Percentiles rank a stretch among this genome's conserved stretches.
Conservation (phyloP, 2,113 vertebrate genomes). For the Anhinga anhinga region DNA sequence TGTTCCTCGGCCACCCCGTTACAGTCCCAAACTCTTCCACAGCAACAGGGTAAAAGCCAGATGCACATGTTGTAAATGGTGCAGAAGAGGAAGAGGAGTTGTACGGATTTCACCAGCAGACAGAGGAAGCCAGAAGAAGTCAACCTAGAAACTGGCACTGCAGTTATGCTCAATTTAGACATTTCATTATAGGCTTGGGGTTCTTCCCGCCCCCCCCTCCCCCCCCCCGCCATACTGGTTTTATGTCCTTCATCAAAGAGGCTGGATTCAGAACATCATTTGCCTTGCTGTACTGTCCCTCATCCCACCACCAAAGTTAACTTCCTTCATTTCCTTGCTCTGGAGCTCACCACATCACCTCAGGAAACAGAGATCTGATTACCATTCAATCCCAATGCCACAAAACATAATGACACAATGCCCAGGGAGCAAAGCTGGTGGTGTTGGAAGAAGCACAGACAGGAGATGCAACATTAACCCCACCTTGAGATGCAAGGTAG, state of each 20-base stretch:
- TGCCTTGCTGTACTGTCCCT: not conserved
- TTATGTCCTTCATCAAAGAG: not conserved
- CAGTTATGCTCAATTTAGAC: not conserved
- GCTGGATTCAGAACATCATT: not conserved
- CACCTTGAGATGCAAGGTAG: not conserved
- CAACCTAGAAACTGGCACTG: not conserved
- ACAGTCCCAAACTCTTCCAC: not conserved
- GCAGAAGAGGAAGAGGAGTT: not conserved
- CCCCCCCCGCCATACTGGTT: no score
- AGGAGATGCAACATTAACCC: not conserved
- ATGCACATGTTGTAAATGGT: accelerated
- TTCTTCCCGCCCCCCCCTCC: not conserved
- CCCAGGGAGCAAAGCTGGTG: not conserved
- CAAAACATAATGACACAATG: not conserved
- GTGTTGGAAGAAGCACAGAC: not conserved
- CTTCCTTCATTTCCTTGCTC: not conserved
- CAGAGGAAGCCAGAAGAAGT: not conserved
- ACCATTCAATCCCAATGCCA: not conserved
- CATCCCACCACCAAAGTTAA: not conserved
- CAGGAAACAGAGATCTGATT: not conserved
- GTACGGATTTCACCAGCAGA: not conserved
- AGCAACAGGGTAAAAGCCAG: not conserved
- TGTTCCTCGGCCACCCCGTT: not conserved
- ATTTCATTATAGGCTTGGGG: not conserved
- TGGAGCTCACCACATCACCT: not conserved